Percentiles rank a stretch among this genome's conserved stretches.
These are phyloP conservation scores for Lophochroa leadbeateri DNA, from an alignment of 2,113 vertebrate genomes.

Conservation along the genomic window DNA sequence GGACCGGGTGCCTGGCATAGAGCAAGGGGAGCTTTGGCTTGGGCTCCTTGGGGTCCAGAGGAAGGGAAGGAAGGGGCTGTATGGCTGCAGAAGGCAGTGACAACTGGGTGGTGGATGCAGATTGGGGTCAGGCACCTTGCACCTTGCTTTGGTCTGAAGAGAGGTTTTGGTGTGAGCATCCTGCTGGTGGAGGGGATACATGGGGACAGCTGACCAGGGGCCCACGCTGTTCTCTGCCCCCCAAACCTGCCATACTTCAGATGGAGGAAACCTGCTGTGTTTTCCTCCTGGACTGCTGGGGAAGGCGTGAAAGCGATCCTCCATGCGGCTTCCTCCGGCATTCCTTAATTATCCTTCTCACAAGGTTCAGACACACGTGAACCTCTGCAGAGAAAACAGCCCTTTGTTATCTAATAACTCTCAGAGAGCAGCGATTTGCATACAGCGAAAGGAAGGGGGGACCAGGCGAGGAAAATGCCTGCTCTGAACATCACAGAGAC, in stretches of 20 bases:
- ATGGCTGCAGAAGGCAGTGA: fast-evolving
- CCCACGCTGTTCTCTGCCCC: background rate
- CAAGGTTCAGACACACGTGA: background rate
- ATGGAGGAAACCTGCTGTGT: background rate
- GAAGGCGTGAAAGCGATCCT: background rate
- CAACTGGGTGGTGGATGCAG: fast-evolving
- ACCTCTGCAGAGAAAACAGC: conserved; percentile 5
- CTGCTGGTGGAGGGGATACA: fast-evolving
- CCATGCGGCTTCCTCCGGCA: background rate
- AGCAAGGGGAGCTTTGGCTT: background rate
- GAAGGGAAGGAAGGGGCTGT: background rate
- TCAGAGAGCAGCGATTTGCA: background rate
- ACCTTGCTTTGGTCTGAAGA: fast-evolving
- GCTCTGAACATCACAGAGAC: background rate
- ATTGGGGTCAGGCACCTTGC: fast-evolving
- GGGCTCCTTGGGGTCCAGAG: fast-evolving
- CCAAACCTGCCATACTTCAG: fast-evolving
- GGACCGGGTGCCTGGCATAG: fast-evolving
- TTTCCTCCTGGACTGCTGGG: background rate
- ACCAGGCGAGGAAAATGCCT: background rate
- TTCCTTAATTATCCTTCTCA: background rate
- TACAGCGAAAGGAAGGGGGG: background rate
- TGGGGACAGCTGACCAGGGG: background rate
- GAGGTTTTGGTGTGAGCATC: background rate
- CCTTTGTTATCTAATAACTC: conserved; percentile 34